Percentiles rank a stretch among this genome's conserved stretches.
phyloP scores from a whole-genome alignment of 2,888 invertebrate species.

The Xestoiulus laeticollis region DNA sequence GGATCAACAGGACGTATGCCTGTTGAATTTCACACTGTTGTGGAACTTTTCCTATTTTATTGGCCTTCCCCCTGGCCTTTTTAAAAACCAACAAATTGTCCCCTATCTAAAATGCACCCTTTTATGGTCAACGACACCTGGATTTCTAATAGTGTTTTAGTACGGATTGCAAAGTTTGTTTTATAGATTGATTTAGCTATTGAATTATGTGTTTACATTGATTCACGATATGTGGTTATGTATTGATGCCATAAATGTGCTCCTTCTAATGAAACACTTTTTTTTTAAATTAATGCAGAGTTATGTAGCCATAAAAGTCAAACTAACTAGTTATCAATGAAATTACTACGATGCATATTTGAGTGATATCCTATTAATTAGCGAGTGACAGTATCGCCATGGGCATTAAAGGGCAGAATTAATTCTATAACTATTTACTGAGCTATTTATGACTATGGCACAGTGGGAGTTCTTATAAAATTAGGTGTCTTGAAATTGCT shows the following conservation, averaged over 20 bases:
- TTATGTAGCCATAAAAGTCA: neutral
- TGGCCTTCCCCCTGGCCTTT: neutral
- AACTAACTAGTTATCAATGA: neutral
- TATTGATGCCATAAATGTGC: neutral
- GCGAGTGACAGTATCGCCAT: neutral
- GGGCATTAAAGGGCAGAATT: neutral
- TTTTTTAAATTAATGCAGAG: neutral
- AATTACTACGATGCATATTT: neutral
- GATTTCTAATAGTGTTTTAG: neutral
- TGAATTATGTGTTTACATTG: constrained; percentile 12
- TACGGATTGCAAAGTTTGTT: neutral
- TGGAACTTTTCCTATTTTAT: neutral
- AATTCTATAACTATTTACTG: neutral
- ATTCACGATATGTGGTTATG: neutral
- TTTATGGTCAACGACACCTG: constrained; percentile 26
- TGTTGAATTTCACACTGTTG: neutral
- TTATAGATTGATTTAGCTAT: neutral
- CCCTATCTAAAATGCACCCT: neutral
- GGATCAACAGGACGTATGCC: constrained; percentile 11
- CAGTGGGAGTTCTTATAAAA: no score
- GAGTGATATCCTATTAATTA: neutral
- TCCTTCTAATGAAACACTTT: neutral
- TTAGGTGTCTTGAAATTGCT: no score
- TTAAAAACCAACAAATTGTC: neutral
- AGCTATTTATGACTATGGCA: neutral